A percentile compares a stretch with the other conserved stretches of the same genome.
phyloP scores from a whole-genome alignment of 2,113 vertebrate species.

The Rhipidura dahli region DNA sequence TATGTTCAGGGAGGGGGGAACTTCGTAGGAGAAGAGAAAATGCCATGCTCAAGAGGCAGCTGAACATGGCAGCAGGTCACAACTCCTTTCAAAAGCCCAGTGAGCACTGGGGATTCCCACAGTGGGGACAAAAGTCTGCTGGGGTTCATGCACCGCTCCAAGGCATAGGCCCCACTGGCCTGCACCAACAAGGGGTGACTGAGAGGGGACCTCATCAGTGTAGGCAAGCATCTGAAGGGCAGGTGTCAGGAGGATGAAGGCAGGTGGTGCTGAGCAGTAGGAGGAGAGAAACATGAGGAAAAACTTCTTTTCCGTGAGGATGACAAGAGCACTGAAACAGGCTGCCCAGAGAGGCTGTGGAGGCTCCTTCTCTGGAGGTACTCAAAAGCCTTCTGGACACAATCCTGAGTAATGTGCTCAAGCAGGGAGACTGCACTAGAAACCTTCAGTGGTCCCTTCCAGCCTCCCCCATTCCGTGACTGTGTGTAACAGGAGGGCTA shows the following conservation, averaged over 20 bases:
- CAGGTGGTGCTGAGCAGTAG: neutral
- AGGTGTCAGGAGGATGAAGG: neutral
- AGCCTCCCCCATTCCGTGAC: neutral
- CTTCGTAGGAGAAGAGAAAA: neutral
- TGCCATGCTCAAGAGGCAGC: neutral
- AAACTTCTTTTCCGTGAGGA: neutral
- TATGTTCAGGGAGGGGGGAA: neutral
- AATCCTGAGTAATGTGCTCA: neutral
- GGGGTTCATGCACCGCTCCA: neutral
- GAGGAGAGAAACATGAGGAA: neutral
- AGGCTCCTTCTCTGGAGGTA: neutral
- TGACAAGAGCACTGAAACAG: neutral
- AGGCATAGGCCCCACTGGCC: neutral
- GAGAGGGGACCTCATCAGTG: neutral
- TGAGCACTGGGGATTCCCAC: accelerated
- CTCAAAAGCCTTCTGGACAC: neutral
- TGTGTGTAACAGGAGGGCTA: neutral
- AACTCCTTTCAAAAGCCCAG: neutral
- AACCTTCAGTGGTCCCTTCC: neutral
- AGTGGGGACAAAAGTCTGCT: neutral
- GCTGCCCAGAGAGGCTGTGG: neutral
- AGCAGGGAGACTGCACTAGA: neutral
- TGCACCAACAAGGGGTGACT: neutral
- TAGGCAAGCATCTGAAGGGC: neutral
- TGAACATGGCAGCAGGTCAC: neutral